A percentile compares a stretch with the other conserved stretches of the same genome.
These are phyloP conservation scores for Syrphus vitripennis DNA, from an alignment of 2,888 invertebrate genomes.

Conservation along the genomic window DNA sequence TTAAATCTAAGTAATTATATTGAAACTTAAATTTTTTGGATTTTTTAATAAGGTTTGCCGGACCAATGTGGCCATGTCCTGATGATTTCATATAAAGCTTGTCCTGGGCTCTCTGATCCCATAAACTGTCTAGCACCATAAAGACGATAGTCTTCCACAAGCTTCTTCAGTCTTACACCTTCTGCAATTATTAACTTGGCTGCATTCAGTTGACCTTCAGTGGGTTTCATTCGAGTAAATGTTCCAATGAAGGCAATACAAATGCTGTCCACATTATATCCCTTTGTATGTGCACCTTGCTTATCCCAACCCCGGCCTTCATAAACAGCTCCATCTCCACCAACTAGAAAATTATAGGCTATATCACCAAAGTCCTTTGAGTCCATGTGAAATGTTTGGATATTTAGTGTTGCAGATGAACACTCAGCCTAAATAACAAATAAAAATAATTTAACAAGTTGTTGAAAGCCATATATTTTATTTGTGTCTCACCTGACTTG, in stretches of 20 bases:
- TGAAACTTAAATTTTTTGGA: background rate
- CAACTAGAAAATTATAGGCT: slow-evolving; percentile 89
- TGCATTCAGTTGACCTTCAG: slow-evolving; percentile 83
- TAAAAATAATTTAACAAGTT: background rate
- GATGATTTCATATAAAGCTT: slow-evolving; percentile 84
- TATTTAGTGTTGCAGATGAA: slow-evolving; percentile 80
- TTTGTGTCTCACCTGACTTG: slow-evolving; percentile 82
- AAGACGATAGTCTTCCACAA: slow-evolving; percentile 85
- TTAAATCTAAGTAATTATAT: background rate
- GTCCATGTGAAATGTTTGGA: slow-evolving; percentile 87
- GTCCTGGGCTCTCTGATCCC: slow-evolving; percentile 87
- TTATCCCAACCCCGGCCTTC: slow-evolving; percentile 88
- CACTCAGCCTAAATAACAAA: slow-evolving; percentile 84
- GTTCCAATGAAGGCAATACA: slow-evolving; percentile 89
- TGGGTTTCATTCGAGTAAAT: slow-evolving; percentile 83
- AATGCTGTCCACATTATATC: slow-evolving; percentile 86
- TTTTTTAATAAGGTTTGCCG: background rate
- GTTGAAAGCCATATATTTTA: no score
- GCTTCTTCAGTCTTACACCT: slow-evolving; percentile 84
- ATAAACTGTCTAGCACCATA: slow-evolving; percentile 87
- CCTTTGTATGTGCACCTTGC: slow-evolving; percentile 87
- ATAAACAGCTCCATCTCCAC: slow-evolving; percentile 89
- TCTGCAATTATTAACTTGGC: slow-evolving; percentile 84
- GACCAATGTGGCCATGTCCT: slow-evolving; percentile 86
- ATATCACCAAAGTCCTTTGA: slow-evolving; percentile 85